Evolutionary conservation across 2,797 vertebrate genomes (phyloP).

Genomic region (Setipinna tenuifilis): DNA sequence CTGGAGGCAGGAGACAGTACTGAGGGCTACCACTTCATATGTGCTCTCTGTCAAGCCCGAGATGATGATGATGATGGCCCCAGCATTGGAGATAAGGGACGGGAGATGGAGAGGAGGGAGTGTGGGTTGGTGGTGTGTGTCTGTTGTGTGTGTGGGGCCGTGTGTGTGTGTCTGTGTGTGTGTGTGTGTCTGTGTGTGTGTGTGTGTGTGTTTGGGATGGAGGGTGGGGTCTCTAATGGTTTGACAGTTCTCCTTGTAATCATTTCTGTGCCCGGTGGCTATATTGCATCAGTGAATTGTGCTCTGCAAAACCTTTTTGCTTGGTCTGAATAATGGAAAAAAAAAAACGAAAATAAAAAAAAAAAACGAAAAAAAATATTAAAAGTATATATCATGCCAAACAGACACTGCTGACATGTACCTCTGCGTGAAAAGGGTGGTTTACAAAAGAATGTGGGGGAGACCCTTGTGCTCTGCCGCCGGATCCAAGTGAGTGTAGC

Average conservation of each 20-base stretch:
- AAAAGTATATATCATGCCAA: constrained; percentile 23
- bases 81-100: constrained; percentile 7
- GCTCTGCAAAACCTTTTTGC: constrained; percentile 43
- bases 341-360: constrained; percentile 26
- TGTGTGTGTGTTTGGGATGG: not conserved
- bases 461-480: not conserved
- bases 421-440: constrained; percentile 47
- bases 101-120: constrained; percentile 35
- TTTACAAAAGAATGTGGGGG: constrained; percentile 36
- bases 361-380: constrained; percentile 27
- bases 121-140: constrained; percentile 14
- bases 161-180: constrained; percentile 37
- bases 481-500: not conserved
- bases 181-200: constrained; percentile 3
- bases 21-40: constrained; percentile 30
- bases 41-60: constrained; percentile 35
- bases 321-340: constrained; percentile 51
- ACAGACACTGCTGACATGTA: constrained; percentile 41
- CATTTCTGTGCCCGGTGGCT: constrained; percentile 50
- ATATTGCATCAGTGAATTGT: constrained; percentile 52
- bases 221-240: constrained; percentile 26
- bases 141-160: not conserved
- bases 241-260: constrained; percentile 48
- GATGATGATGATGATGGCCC: constrained; percentile 32
- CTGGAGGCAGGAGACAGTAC: constrained; percentile 31